Percentiles rank a stretch among this genome's conserved stretches.
phyloP scores from a whole-genome alignment of 2,113 vertebrate genomes.

The Craseonycteris thonglongyai region DNA sequence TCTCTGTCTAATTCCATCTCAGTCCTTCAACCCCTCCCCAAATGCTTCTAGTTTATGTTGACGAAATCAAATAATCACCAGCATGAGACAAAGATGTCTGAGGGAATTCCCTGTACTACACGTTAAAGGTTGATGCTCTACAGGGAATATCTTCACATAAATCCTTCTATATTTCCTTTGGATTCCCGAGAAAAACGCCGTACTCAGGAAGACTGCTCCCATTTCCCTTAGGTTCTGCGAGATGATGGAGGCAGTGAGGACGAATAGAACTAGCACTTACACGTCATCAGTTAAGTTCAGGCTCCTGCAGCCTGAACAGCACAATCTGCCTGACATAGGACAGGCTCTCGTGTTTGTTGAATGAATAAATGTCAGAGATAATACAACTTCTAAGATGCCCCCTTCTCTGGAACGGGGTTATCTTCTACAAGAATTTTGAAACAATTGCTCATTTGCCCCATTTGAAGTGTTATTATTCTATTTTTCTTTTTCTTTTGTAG shows the following conservation, averaged over 20 bases:
- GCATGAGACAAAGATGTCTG: not conserved
- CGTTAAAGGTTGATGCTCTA: not conserved
- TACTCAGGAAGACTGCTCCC: not conserved
- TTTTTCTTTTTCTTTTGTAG: constrained; percentile 10
- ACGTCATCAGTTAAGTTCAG: not conserved
- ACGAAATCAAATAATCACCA: constrained; percentile 4
- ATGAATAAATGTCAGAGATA: not conserved
- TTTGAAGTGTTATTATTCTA: not conserved
- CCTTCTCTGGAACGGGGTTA: not conserved
- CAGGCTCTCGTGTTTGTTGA: not conserved
- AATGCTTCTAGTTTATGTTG: constrained; percentile 1
- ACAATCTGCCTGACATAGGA: not conserved
- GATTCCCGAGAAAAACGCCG: not conserved
- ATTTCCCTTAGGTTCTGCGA: constrained; percentile 4
- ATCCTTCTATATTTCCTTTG: not conserved
- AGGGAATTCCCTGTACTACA: not conserved
- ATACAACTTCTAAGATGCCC: not conserved
- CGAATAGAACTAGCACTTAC: not conserved
- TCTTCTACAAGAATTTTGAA: not conserved
- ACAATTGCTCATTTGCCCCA: not conserved
- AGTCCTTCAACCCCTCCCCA: not conserved
- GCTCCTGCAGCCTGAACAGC: not conserved
- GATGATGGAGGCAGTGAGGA: not conserved
- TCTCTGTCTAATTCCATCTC: not conserved
- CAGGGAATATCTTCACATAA: constrained; percentile 7